Percentiles rank a stretch among this genome's conserved stretches.
These are phyloP conservation scores for Lophotis ruficrista DNA, from an alignment of 2,113 vertebrate genomes.

Conservation along the genomic window DNA sequence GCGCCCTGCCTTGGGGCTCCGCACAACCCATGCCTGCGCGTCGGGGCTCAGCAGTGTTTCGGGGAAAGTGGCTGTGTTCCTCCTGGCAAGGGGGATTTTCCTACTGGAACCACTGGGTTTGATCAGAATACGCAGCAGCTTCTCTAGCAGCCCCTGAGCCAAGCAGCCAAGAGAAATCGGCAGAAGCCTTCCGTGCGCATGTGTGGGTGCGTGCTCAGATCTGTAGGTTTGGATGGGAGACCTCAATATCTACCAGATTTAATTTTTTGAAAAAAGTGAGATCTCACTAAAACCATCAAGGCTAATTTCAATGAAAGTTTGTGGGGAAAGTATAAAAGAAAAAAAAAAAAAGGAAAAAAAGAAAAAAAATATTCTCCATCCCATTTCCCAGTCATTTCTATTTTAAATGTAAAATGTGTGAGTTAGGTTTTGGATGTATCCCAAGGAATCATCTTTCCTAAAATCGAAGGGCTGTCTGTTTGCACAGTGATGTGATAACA, in stretches of 20 bases:
- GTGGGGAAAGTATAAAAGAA: neutral
- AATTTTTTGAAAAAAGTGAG: neutral
- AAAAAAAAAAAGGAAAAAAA: neutral
- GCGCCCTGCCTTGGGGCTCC: neutral
- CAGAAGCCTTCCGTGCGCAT: neutral
- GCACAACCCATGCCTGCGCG: neutral
- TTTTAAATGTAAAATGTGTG: slow-evolving; percentile 58
- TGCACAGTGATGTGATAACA: slow-evolving; percentile 57
- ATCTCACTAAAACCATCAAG: neutral
- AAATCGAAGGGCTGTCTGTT: slow-evolving; percentile 65
- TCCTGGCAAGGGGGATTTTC: neutral
- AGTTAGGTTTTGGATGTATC: slow-evolving; percentile 61
- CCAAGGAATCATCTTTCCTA: slow-evolving; percentile 61
- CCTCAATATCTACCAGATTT: neutral
- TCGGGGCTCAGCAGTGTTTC: neutral
- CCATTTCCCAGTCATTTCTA: slow-evolving; percentile 11
- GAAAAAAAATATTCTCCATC: neutral
- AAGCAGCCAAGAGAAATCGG: neutral
- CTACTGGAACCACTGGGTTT: neutral
- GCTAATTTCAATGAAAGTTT: neutral
- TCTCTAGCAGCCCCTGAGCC: neutral
- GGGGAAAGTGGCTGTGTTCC: neutral
- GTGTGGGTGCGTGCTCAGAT: neutral
- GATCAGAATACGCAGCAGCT: neutral
- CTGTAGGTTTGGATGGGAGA: neutral